A percentile compares a stretch with the other conserved stretches of the same genome.
Conservation (phyloP, 2,797 vertebrate species). For the Oophaga sylvatica region DNA sequence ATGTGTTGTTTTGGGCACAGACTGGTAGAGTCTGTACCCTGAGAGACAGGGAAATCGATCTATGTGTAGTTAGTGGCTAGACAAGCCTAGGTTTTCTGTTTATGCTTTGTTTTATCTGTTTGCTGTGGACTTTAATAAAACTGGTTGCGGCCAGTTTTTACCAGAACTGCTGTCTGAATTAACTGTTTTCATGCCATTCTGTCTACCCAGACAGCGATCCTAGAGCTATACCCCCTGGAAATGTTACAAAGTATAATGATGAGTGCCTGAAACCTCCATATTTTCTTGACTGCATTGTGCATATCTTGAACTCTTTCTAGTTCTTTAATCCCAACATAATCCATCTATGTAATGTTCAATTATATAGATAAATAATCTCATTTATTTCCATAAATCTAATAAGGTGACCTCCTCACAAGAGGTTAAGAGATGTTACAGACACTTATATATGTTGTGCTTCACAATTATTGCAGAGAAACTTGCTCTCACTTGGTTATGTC, state of each 20-base stretch:
- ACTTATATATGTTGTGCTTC: conserved; percentile 52
- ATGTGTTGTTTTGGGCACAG: too few relatives aligned
- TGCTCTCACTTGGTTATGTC: conserved; percentile 52
- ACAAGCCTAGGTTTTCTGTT: too few relatives aligned
- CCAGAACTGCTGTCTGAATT: too few relatives aligned
- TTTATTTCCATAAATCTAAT: conserved; percentile 72
- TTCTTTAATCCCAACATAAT: conserved; percentile 74
- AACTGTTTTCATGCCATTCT: too few relatives aligned
- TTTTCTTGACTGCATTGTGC: conserved; percentile 32
- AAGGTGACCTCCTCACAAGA: conserved; percentile 65
- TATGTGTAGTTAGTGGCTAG: too few relatives aligned
- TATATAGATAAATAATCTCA: conserved; percentile 75
- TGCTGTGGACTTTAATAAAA: too few relatives aligned
- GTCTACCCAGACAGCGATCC: too few relatives aligned
- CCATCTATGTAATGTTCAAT: conserved; percentile 75
- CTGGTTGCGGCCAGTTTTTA: too few relatives aligned
- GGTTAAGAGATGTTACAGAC: conserved; percentile 61
- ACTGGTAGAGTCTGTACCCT: too few relatives aligned
- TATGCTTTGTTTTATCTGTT: too few relatives aligned
- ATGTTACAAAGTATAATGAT: neutral
- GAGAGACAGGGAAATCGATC: too few relatives aligned
- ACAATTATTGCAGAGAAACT: conserved; percentile 42
- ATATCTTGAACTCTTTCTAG: conserved; percentile 50
- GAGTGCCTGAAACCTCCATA: neutral
- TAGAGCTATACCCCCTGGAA: too few relatives aligned